Base-by-base conservation (phyloP, 2,113 vertebrate genomes). In the Tetraodon nigroviridis region DNA sequence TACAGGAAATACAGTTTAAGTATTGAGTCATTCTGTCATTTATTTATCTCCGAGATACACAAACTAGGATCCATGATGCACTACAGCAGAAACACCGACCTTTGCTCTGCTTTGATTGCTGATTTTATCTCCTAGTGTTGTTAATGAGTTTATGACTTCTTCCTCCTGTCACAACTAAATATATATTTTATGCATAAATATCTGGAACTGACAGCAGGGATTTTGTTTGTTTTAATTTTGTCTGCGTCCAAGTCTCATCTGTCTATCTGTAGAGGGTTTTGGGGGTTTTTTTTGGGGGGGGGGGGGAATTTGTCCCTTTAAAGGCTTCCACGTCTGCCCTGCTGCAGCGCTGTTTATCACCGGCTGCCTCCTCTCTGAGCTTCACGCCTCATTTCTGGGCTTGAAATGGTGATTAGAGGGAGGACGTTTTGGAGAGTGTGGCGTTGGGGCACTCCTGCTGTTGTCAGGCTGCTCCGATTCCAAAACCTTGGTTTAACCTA, bases 321-420 rank as follows among this genome's bases (percentile, higher is more conserved):
- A 37, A 78, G 69, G 5, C 14, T 13, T 3, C 13, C 27, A 44
- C 32, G 18, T 49, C n/a, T 46, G 42, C 20, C 16, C 19, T 45
- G 20, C 42, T 67, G 67, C 61, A 32, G 51, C 73, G 70, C 49
- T 49, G 18, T 60, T 65, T 59, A 40, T 70, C 62, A 65, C 57
- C 61, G 64, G 29, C 46, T 55, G 24, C 57, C 53, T 29, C 29
- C 19, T 50, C 41, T 52, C 3, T 3, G 4, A 44, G 18, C 47
- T 21, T 13, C 5, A 16, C 11, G 45, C 2, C 37, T 52, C 3
- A 21, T 56, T 24, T 53, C 29, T 51, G 47, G 37, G 40, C 51
- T 53, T 44, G 13, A 44, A 14, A 7, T 44, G 56, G 50, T 67
- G 27, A 56, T 55, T 41, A 44, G 41, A 58, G 18, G 13, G 4